These are phyloP conservation scores for Glaucomys volans DNA, from an alignment of 2,113 vertebrate species.

Conservation along the genomic window DNA sequence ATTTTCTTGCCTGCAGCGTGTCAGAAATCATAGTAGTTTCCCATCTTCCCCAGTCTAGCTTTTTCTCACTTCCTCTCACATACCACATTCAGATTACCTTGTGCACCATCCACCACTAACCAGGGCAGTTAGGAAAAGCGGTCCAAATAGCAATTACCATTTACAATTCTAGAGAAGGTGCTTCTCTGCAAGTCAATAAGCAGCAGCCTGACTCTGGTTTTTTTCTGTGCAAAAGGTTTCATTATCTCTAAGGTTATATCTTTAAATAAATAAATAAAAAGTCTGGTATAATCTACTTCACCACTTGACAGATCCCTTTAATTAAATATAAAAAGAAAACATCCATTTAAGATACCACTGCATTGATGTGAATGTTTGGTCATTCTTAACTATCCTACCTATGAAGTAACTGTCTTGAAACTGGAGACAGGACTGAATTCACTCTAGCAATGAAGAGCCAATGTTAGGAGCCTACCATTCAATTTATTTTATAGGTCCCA, in stretches of 20 bases:
- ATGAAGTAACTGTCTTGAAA: not conserved
- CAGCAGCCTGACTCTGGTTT: constrained; percentile 21
- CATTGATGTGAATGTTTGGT: not conserved
- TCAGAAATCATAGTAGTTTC: constrained; percentile 7
- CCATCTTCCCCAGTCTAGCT: constrained; percentile 15
- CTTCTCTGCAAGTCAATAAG: constrained; percentile 27
- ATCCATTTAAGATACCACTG: constrained; percentile 38
- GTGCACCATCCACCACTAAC: not conserved
- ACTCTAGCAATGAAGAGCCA: not conserved
- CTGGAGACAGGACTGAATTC: constrained; percentile 17
- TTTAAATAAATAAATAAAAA: not conserved
- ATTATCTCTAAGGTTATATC: constrained; percentile 29
- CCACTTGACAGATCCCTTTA: not conserved
- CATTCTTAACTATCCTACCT: not conserved
- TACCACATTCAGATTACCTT: not conserved
- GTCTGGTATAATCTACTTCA: not conserved
- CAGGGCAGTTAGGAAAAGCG: not conserved
- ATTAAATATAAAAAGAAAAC: constrained; percentile 51
- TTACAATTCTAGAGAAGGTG: not conserved
- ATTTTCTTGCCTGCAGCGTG: constrained; percentile 26
- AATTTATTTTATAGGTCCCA: not conserved
- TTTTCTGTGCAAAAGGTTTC: not conserved
- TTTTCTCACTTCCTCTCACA: constrained; percentile 58
- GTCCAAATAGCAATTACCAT: not conserved
- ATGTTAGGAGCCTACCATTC: not conserved